A percentile compares a stretch with the other conserved stretches of the same genome.
These are phyloP conservation scores for Drosophila mimetica DNA, from an alignment of 2,888 invertebrate species.

Conservation along the genomic window DNA sequence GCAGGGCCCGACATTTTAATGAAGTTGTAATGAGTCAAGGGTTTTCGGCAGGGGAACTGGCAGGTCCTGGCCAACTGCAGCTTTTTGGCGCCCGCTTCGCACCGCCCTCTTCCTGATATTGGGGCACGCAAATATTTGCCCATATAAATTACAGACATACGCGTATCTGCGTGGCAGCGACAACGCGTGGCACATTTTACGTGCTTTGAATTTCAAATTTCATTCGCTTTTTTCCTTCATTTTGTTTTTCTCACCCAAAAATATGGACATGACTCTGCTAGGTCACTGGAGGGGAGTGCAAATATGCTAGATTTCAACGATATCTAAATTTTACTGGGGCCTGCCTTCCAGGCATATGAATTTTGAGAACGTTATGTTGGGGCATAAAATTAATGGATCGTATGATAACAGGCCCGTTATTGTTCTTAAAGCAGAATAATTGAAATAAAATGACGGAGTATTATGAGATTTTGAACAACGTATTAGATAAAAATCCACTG, in stretches of 20 bases:
- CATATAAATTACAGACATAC: slow-evolving; percentile 72
- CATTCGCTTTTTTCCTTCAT: slow-evolving; percentile 29
- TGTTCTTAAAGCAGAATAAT: slow-evolving; percentile 20
- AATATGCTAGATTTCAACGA: slow-evolving; percentile 26
- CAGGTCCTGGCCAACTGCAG: slow-evolving; percentile 47
- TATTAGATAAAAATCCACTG: neutral
- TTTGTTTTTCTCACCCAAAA: slow-evolving; percentile 21
- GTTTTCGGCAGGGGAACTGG: slow-evolving; percentile 5
- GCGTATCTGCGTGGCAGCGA: slow-evolving; percentile 32
- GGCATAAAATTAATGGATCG: slow-evolving; percentile 34
- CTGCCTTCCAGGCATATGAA: slow-evolving; percentile 7
- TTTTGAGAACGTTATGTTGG: slow-evolving; percentile 10
- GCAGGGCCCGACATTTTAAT: slow-evolving; percentile 57
- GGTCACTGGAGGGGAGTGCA: slow-evolving; percentile 13
- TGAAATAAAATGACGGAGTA: slow-evolving; percentile 17
- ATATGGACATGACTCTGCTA: slow-evolving; percentile 33
- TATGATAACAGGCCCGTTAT: slow-evolving; percentile 15
- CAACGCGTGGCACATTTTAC: slow-evolving; percentile 53
- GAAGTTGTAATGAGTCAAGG: slow-evolving; percentile 66
- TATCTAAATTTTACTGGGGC: slow-evolving; percentile 23
- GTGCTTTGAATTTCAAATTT: slow-evolving; percentile 61
- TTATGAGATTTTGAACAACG: neutral
- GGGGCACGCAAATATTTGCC: slow-evolving; percentile 65
- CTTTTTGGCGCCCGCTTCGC: slow-evolving; percentile 4
- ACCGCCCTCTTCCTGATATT: slow-evolving; percentile 5